Percentiles rank a stretch among this genome's conserved stretches.
These are phyloP conservation scores for Hyperopisus bebe DNA, from an alignment of 2,113 vertebrate genomes.

Conservation along the genomic window DNA sequence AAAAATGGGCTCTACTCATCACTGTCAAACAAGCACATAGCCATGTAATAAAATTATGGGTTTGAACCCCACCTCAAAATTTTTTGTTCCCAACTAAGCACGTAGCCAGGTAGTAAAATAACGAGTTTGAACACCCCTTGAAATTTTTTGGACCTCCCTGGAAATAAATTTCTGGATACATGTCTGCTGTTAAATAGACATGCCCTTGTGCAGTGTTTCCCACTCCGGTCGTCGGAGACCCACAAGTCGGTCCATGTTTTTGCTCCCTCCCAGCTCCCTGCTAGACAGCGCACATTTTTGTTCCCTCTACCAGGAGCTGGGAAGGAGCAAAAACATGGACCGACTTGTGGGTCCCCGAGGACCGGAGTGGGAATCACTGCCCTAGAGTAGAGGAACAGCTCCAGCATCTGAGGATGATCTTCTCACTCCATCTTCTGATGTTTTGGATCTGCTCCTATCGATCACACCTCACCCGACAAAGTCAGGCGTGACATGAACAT, in stretches of 20 bases:
- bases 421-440: background rate
- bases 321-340: too few species aligned
- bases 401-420: background rate
- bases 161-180: background rate
- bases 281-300: too few species aligned
- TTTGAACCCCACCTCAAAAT: background rate
- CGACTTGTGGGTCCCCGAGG: too few species aligned
- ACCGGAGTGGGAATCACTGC: too few species aligned
- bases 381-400: too few species aligned
- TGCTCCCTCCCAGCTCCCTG: too few species aligned
- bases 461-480: background rate
- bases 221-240: background rate
- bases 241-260: too few species aligned
- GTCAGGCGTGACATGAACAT: background rate
- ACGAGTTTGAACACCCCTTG: background rate
- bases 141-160: background rate
- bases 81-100: background rate
- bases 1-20: background rate
- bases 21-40: background rate
- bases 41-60: background rate
- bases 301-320: too few species aligned
- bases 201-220: background rate
- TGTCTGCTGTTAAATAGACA: background rate
- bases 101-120: background rate
- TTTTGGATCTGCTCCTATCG: background rate